These are phyloP conservation scores for Drosophila quinaria DNA, from an alignment of 2,888 invertebrate species.

Conservation along the genomic window DNA sequence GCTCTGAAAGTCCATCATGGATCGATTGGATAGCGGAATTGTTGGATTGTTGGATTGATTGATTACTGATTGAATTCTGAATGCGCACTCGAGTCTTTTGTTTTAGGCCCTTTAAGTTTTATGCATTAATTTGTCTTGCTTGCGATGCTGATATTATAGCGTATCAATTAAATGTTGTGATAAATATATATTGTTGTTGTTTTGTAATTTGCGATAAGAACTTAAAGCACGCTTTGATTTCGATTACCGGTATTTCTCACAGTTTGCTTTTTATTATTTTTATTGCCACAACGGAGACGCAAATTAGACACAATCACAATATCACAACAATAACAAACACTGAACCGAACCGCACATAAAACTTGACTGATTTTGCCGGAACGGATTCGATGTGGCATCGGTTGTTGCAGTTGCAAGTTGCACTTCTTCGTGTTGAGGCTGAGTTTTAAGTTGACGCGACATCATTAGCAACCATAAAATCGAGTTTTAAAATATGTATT, in stretches of 20 bases:
- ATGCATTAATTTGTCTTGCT: conserved; percentile 69
- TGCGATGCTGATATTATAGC: conserved; percentile 19
- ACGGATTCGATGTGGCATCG: conserved; percentile 64
- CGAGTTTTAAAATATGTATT: not conserved
- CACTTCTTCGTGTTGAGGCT: conserved; percentile 26
- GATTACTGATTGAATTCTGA: conserved; percentile 17
- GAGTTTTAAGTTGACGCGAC: conserved; percentile 67
- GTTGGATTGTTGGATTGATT: not conserved
- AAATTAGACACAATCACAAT: conserved; percentile 69
- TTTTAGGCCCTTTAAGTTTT: conserved; percentile 17
- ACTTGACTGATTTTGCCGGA: conserved; percentile 46
- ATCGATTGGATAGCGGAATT: not conserved
- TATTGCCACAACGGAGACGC: conserved; percentile 43
- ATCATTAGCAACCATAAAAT: conserved; percentile 72
- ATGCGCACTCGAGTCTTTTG: conserved; percentile 19
- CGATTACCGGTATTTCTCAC: conserved; percentile 34
- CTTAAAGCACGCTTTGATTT: conserved; percentile 66
- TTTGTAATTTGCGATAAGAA: conserved; percentile 57
- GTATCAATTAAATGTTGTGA: conserved; percentile 31
- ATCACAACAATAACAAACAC: conserved; percentile 22
- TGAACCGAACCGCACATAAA: conserved; percentile 28
- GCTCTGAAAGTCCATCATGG: conserved; percentile 97
- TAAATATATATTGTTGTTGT: conserved; percentile 6
- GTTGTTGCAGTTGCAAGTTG: conserved; percentile 35
- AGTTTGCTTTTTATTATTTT: conserved; percentile 2